Evolutionary conservation across 2,113 vertebrate genomes (phyloP).

Genomic region (Xenopus tropicalis): DNA sequence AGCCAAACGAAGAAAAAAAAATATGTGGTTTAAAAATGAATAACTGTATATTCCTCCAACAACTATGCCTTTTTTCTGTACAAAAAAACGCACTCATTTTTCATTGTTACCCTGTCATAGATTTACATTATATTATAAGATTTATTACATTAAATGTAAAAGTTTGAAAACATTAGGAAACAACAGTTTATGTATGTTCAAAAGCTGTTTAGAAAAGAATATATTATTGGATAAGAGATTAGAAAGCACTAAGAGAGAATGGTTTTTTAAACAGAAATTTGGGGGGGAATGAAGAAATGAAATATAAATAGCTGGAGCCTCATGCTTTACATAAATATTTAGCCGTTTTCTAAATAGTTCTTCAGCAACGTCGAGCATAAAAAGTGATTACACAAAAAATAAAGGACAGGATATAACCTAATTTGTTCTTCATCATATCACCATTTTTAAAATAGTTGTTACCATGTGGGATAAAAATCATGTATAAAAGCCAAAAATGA

Average conservation of each 20-base stretch:
- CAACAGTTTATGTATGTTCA: conserved; percentile 39
- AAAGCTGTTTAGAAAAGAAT: conserved; percentile 34
- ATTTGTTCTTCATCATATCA: too few species aligned
- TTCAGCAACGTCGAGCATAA: too few species aligned
- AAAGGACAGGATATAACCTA: too few species aligned
- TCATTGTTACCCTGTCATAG: conserved; percentile 34
- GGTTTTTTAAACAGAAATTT: conserved; percentile 10
- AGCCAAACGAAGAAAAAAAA: conserved; percentile 50
- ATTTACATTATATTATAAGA: conserved; percentile 41
- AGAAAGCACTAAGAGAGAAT: neutral
- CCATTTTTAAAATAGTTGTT: too few species aligned
- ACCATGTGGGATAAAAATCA: too few species aligned
- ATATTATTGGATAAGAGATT: conserved; percentile 36
- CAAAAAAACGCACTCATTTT: conserved; percentile 27
- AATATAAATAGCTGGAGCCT: conserved; percentile 26
- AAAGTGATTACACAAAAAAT: too few species aligned
- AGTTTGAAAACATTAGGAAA: conserved; percentile 41
- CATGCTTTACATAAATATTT: conserved; percentile 35
- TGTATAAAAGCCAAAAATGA: too few species aligned
- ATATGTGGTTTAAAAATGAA: conserved; percentile 49
- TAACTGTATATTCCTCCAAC: conserved; percentile 33
- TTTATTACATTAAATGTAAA: conserved; percentile 33
- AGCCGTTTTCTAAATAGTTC: conserved; percentile 18
- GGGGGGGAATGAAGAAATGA: neutral
- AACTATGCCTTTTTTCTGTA: conserved; percentile 27